Evolutionary conservation across 1,140 invertebrate genomes (phyloP), one percentile per base, ranked within the genome.

Genomic region (Leptinotarsa undecemlineata): DNA sequence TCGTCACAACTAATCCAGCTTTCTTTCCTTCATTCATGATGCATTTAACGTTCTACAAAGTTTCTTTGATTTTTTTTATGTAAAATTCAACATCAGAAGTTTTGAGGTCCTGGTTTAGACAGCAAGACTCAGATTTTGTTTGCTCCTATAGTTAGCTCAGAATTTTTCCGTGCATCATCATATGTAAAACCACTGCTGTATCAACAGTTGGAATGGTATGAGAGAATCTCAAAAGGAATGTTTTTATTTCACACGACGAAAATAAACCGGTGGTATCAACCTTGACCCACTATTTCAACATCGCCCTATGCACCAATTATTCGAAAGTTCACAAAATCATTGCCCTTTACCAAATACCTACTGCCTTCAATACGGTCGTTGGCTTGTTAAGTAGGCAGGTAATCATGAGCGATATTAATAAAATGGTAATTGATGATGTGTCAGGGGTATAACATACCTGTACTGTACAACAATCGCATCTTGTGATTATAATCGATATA

Each of bases 341-440:
- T 57, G 51, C 51, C 51, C 51, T 57, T 57, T 57, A 57, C n/a
- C n/a, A 57, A 57, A 17, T 57, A 57, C 51, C 51, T 57, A 57
- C 51, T 57, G n/a, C 51, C 51, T 57, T 17, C 51, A 57, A 19
- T 19, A 57, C n/a, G n/a, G 4, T 15, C 51, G 51, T 57, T 57
- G n/a, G 15, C 17, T 57, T 19, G 51, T 57, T 57, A 19, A 57
- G 51, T 57, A 57, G 51, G 51, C 51, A 57, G 51, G 51, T 57
- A 57, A 57, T 57, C 51, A 15, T 57, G 51, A 57, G 51, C 51
- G 51, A n/a, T 57, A 57, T 57, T 57, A 57, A 57, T 57, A 57
- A 57, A 57, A 57, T 15, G n/a, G 51, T 57, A 57, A 57, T 57
- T 57, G 51, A 57, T 57, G 51, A 57, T 57, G 17, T 57, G 51